phyloP scores from a whole-genome alignment of 1,140 invertebrate species.

The Drosophila malerkotliana region DNA sequence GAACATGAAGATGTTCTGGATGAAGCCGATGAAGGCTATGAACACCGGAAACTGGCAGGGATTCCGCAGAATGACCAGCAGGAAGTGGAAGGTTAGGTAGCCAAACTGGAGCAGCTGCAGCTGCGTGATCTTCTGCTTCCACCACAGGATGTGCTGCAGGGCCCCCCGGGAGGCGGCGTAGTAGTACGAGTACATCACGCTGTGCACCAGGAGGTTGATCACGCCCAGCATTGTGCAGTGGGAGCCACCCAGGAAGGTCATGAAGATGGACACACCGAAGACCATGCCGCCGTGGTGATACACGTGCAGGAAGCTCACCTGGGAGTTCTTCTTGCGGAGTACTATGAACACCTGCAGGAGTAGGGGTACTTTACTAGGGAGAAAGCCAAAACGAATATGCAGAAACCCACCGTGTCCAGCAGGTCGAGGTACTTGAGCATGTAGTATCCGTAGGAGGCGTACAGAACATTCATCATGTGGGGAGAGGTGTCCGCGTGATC shows the following conservation, averaged over 20 bases:
- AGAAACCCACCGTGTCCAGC: slow-evolving; percentile 85
- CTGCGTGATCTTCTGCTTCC: slow-evolving; percentile 75
- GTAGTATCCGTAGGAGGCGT: slow-evolving; percentile 86
- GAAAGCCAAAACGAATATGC: neutral
- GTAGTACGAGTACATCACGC: slow-evolving; percentile 78
- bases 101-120: slow-evolving; percentile 82
- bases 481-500: slow-evolving; percentile 85
- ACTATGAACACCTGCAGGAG: slow-evolving; percentile 89
- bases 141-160: slow-evolving; percentile 84
- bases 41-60: slow-evolving; percentile 62
- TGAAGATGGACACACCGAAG: slow-evolving; percentile 84
- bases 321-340: slow-evolving; percentile 91
- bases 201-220: slow-evolving; percentile 75
- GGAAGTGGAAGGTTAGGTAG: slow-evolving; percentile 87
- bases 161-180: slow-evolving; percentile 61
- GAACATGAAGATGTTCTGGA: slow-evolving; percentile 80
- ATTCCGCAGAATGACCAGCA: slow-evolving; percentile 65
- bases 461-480: slow-evolving; percentile 85
- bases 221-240: slow-evolving; percentile 82
- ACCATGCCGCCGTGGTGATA: slow-evolving; percentile 93
- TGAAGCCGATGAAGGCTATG: slow-evolving; percentile 63
- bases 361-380: neutral
- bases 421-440: slow-evolving; percentile 86
- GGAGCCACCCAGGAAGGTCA: slow-evolving; percentile 85
- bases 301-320: slow-evolving; percentile 92